Evolutionary conservation across 2,797 vertebrate genomes (phyloP).

Genomic region (Streptopelia turtur): DNA sequence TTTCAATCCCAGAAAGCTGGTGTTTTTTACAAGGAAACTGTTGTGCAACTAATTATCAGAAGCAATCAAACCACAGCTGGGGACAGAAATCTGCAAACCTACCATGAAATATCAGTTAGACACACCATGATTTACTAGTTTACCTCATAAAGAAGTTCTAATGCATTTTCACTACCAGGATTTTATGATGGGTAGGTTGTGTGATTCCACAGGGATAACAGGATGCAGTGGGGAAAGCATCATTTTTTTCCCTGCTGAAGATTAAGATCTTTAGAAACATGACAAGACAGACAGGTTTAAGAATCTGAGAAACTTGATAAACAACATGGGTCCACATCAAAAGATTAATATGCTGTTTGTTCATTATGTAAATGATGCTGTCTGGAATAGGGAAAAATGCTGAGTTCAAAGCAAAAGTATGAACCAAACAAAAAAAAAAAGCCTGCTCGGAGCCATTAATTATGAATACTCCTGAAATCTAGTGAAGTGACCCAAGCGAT

Average conservation of each 20-base stretch:
- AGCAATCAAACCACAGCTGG: neutral
- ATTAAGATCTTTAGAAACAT: neutral
- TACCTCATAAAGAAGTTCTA: neutral
- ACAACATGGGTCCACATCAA: neutral
- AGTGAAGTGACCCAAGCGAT: neutral
- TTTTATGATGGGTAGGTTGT: neutral
- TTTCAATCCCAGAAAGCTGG: neutral
- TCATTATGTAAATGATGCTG: slow-evolving; percentile 13
- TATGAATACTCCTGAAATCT: neutral
- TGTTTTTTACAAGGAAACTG: neutral
- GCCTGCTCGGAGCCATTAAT: neutral
- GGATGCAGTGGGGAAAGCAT: neutral
- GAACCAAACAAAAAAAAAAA: neutral
- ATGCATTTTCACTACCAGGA: neutral
- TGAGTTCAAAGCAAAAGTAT: slow-evolving; percentile 43
- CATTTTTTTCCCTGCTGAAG: neutral
- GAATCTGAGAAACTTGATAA: slow-evolving; percentile 9
- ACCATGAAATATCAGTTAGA: neutral
- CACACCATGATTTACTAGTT: neutral
- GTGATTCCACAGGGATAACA: neutral
- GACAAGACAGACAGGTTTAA: neutral
- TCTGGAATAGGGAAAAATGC: neutral
- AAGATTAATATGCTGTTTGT: slow-evolving; percentile 2
- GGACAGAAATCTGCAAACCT: neutral
- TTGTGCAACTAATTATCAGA: neutral